phyloP scores from a whole-genome alignment of 2,797 vertebrate species.

The Squalus acanthias region DNA sequence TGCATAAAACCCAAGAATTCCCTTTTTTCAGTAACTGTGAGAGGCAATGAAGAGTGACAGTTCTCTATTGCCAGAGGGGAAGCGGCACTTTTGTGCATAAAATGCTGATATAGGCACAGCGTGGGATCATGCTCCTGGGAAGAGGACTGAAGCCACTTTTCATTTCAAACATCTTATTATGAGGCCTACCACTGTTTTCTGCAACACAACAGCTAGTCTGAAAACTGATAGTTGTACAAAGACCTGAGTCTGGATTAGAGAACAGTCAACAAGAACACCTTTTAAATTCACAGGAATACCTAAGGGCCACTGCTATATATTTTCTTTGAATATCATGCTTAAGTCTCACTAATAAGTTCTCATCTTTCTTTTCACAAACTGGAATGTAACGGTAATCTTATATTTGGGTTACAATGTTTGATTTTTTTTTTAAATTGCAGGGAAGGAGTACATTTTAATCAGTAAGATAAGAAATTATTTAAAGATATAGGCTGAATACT shows the following conservation, averaged over 20 bases:
- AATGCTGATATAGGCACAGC: neutral
- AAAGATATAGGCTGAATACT: neutral
- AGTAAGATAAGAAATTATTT: neutral
- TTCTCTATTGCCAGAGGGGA: neutral
- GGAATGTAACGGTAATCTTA: neutral
- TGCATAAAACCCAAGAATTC: neutral
- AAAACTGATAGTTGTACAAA: neutral
- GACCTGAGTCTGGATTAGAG: neutral
- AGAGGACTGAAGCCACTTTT: neutral
- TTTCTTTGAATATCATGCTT: neutral
- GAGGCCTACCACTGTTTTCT: neutral
- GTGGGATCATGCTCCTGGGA: neutral
- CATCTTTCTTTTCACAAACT: neutral
- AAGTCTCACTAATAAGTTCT: neutral
- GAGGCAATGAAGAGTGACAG: constrained; percentile 16
- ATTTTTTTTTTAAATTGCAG: too few relatives aligned
- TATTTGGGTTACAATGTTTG: too few relatives aligned
- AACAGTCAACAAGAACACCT: neutral
- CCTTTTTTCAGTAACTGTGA: neutral
- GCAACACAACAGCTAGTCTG: too few relatives aligned
- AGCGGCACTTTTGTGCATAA: neutral
- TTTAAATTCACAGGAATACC: neutral
- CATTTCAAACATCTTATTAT: neutral
- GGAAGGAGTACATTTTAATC: neutral
- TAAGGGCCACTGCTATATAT: neutral